These are phyloP conservation scores for Cyprinodon tularosa DNA, from an alignment of 2,113 vertebrate species.

Conservation along the genomic window DNA sequence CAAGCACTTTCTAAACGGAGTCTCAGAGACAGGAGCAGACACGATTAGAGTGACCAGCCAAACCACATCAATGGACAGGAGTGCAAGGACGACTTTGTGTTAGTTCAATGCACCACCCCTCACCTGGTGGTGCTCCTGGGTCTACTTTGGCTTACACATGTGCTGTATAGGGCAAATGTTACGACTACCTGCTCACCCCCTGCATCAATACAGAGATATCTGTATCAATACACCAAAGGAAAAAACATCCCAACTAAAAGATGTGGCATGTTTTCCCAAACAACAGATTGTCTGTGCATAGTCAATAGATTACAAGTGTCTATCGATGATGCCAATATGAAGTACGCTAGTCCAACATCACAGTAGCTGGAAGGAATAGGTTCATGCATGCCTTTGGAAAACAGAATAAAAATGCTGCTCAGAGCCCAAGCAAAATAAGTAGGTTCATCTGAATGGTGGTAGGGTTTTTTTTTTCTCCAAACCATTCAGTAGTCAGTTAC, in stretches of 20 bases:
- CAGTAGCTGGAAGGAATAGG: not conserved
- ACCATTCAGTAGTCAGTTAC: not conserved
- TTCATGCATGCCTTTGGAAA: not conserved
- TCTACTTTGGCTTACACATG: slow-evolving; percentile 25
- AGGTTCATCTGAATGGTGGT: not conserved
- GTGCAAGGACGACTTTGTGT: slow-evolving; percentile 43
- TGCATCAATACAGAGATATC: slow-evolving; percentile 16
- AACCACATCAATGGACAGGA: slow-evolving; percentile 63
- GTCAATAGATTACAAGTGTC: too few species aligned
- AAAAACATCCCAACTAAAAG: too few species aligned
- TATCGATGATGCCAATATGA: too few species aligned
- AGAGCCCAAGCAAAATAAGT: not conserved
- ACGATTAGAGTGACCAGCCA: slow-evolving; percentile 54
- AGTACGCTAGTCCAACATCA: too few species aligned
- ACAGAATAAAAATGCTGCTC: not conserved
- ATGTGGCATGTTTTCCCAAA: too few species aligned
- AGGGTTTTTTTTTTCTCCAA: not conserved
- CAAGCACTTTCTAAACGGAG: slow-evolving; percentile 53
- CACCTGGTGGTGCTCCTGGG: slow-evolving; percentile 55
- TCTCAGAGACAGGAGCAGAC: slow-evolving; percentile 52
- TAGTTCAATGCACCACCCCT: slow-evolving; percentile 70
- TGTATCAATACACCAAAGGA: not conserved
- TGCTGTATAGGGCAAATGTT: slow-evolving; percentile 20
- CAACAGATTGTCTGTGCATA: too few species aligned
- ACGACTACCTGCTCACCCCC: slow-evolving; percentile 26